A percentile compares a stretch with the other conserved stretches of the same genome.
These are phyloP conservation scores for Megaleporinus macrocephalus DNA, from an alignment of 2,113 vertebrate genomes.

Conservation along the genomic window DNA sequence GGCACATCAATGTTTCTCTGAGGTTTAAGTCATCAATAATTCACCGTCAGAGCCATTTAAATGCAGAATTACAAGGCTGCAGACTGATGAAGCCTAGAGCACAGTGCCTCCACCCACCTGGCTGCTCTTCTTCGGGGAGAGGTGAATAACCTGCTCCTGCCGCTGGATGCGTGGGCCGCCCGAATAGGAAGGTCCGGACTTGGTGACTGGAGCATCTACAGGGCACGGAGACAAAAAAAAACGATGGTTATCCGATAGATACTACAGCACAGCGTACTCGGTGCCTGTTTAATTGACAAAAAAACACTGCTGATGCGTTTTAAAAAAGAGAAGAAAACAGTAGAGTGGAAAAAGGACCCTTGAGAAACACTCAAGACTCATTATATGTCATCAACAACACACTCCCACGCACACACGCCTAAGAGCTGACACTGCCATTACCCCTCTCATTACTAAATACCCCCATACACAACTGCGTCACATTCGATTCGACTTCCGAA, in stretches of 20 bases:
- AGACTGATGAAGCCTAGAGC: background rate
- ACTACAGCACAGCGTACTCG: background rate
- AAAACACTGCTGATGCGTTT: background rate
- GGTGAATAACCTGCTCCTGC: constrained; percentile 95
- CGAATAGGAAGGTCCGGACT: constrained; percentile 90
- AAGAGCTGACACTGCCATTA: background rate
- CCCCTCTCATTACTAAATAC: background rate
- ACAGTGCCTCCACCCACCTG: constrained; percentile 77
- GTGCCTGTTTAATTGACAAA: constrained; percentile 4
- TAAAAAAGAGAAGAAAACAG: constrained; percentile 10
- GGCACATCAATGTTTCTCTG: constrained; percentile 53
- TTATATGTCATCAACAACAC: constrained; percentile 8
- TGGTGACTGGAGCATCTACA: constrained; percentile 88
- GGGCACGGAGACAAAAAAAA: constrained; percentile 46
- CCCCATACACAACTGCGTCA: background rate
- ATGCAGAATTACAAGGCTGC: background rate
- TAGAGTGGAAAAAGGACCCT: constrained; percentile 4
- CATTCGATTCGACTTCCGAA: background rate
- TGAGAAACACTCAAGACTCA: constrained; percentile 17
- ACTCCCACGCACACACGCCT: background rate
- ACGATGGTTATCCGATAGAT: background rate
- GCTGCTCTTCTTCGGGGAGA: constrained; percentile 95
- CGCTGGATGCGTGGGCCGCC: constrained; percentile 92
- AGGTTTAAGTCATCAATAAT: background rate
- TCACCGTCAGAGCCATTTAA: background rate